Evolutionary conservation across 2,113 vertebrate species (phyloP).

Genomic region (Channa argus): DNA sequence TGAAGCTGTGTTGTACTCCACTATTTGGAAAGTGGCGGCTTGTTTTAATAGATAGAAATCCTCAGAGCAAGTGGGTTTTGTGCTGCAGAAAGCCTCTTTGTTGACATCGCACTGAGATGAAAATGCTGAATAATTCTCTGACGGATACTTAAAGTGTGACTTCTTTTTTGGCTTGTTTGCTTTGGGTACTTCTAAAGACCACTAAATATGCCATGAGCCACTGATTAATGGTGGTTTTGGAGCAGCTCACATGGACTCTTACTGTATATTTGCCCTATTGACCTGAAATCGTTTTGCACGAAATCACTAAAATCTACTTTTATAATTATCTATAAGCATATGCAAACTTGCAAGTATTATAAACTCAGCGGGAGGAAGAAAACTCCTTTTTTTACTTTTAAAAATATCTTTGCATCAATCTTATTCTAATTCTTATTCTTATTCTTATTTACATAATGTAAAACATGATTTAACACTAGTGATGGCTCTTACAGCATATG

Average conservation of each 20-base stretch:
- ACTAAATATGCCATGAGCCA: too few relatives aligned
- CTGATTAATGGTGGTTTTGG: too few relatives aligned
- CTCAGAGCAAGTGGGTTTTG: background rate
- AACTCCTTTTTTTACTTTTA: background rate
- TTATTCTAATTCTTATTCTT: too few relatives aligned
- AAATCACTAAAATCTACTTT: background rate
- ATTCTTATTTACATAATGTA: too few relatives aligned
- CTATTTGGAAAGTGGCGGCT: slow-evolving; percentile 9
- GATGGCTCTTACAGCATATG: background rate
- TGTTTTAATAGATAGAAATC: slow-evolving; percentile 20
- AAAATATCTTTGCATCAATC: too few relatives aligned
- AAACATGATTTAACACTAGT: background rate
- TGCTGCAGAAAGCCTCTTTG: background rate
- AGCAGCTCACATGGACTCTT: background rate
- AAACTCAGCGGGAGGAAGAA: background rate
- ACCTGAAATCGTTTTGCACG: background rate
- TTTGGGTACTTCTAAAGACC: too few relatives aligned
- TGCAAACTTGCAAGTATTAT: slow-evolving; percentile 9
- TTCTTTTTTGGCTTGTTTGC: background rate
- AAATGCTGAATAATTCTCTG: background rate
- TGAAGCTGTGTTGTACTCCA: slow-evolving; percentile 19
- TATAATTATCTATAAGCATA: background rate
- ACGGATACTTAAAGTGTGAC: background rate
- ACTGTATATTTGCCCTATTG: background rate
- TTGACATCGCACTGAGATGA: background rate